A percentile compares a stretch with the other conserved stretches of the same genome.
phyloP scores from a whole-genome alignment of 2,113 vertebrate species.

The Okapia johnstoni region DNA sequence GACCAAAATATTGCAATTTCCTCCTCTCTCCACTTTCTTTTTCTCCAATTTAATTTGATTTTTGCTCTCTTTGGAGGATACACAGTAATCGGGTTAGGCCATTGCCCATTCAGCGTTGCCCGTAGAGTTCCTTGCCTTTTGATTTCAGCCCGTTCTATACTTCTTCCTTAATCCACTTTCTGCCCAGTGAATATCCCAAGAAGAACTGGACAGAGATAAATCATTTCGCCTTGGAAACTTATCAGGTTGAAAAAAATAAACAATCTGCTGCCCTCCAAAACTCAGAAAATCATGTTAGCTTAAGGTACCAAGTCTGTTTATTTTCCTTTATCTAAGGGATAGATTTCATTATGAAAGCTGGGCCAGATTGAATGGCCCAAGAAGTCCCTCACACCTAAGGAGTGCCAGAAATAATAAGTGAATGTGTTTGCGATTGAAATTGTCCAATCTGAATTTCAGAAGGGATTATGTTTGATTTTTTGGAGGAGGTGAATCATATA shows the following conservation, averaged over 20 bases:
- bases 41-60: slow-evolving; percentile 77
- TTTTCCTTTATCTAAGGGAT: slow-evolving; percentile 62
- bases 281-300: slow-evolving; percentile 64
- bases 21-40: slow-evolving; percentile 77
- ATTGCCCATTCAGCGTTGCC: slow-evolving; percentile 55
- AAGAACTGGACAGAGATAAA: slow-evolving; percentile 65
- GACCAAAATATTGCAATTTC: slow-evolving; percentile 78
- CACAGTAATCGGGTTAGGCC: slow-evolving; percentile 73
- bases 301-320: slow-evolving; percentile 41
- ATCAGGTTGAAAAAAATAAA: slow-evolving; percentile 55
- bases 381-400: slow-evolving; percentile 3
- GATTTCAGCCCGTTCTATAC: slow-evolving; percentile 40
- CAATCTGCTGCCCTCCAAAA: slow-evolving; percentile 47
- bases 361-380: slow-evolving; percentile 42
- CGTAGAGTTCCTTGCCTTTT: slow-evolving; percentile 56
- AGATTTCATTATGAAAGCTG: slow-evolving; percentile 52
- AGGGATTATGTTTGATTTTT: slow-evolving; percentile 53
- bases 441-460: slow-evolving; percentile 46
- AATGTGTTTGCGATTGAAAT: slow-evolving; percentile 45
- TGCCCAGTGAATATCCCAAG: slow-evolving; percentile 56
- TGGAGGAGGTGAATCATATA: slow-evolving; percentile 51
- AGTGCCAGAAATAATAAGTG: slow-evolving; percentile 62
- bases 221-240: slow-evolving; percentile 67
- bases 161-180: slow-evolving; percentile 68
- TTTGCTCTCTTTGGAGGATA: slow-evolving; percentile 70